phyloP scores from a whole-genome alignment of 2,797 vertebrate species.

The Cottoperca gobio region DNA sequence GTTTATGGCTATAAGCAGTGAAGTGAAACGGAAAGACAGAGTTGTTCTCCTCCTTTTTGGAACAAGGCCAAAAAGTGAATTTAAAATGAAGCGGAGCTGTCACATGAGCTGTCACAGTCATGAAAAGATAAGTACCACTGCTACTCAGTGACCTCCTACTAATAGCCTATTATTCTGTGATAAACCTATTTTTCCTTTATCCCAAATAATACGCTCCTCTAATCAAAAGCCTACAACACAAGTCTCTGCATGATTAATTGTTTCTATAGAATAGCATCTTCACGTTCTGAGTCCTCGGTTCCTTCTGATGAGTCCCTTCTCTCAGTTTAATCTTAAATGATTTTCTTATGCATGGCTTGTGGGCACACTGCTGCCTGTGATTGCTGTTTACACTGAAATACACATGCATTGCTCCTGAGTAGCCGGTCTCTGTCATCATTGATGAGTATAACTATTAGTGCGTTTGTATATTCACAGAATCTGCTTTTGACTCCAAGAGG shows the following conservation, averaged over 20 bases:
- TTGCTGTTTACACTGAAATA: constrained; percentile 28
- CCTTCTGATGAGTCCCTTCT: constrained; percentile 42
- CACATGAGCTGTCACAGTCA: constrained; percentile 43
- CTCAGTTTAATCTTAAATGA: constrained; percentile 46
- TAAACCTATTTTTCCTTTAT: constrained; percentile 23
- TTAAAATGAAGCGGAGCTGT: constrained; percentile 54
- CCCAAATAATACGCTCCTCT: constrained; percentile 25
- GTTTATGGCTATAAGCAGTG: constrained; percentile 64
- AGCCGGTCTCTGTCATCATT: constrained; percentile 42
- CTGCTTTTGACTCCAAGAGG: constrained; percentile 32
- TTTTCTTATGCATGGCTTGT: constrained; percentile 42
- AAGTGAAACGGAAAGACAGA: constrained; percentile 52
- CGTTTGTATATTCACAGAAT: constrained; percentile 13
- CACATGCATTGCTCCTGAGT: constrained; percentile 20
- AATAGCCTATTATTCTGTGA: constrained; percentile 12
- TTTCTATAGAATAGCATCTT: constrained; percentile 37
- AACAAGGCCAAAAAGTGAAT: constrained; percentile 48
- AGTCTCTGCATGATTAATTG: constrained; percentile 34
- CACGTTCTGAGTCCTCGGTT: constrained; percentile 22
- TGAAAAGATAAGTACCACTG: constrained; percentile 24
- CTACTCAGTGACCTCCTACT: constrained; percentile 20
- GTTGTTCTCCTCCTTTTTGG: constrained; percentile 39
- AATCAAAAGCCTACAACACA: constrained; percentile 21
- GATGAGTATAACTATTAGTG: constrained; percentile 27
- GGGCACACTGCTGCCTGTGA: constrained; percentile 32